Conservation (phyloP, 64 coral and sea anemone species). For the Stylophora pistillata region DNA sequence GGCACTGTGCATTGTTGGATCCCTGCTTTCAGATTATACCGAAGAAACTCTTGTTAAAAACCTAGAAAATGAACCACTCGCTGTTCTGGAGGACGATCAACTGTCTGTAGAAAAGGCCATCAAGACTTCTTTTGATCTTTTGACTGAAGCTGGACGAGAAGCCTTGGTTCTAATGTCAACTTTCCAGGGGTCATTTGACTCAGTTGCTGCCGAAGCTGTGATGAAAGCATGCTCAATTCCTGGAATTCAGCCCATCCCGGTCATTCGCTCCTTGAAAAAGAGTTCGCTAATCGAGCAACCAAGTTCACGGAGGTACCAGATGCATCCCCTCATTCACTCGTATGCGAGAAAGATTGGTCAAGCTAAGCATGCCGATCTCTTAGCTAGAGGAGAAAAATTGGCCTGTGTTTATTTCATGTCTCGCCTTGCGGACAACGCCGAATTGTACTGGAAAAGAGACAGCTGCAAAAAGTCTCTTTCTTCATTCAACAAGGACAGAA, state of each 20-base stretch:
- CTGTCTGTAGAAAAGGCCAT: slow-evolving; percentile 21
- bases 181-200: not conserved
- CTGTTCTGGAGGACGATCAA: slow-evolving; percentile 8
- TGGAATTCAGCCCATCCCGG: not conserved
- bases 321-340: slow-evolving; percentile 35
- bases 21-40: slow-evolving; percentile 47
- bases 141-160: not conserved
- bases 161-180: slow-evolving; percentile 8
- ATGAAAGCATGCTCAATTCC: not conserved
- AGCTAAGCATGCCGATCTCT: not conserved
- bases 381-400: not conserved
- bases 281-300: not conserved
- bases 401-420: slow-evolving; percentile 12
- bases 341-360: slow-evolving; percentile 14
- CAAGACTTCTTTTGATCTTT: slow-evolving; percentile 28
- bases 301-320: not conserved
- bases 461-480: slow-evolving; percentile 26
- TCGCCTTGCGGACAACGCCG: not conserved
- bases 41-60: not conserved
- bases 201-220: not conserved
- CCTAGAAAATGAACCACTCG: slow-evolving; percentile 9
- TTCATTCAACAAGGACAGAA: slow-evolving; percentile 29
- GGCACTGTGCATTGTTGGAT: slow-evolving; percentile 27
- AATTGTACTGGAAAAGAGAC: not conserved
- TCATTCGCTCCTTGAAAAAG: not conserved